phyloP scores from a whole-genome alignment of 2,113 vertebrate species.

The Muntiacus reevesi region DNA sequence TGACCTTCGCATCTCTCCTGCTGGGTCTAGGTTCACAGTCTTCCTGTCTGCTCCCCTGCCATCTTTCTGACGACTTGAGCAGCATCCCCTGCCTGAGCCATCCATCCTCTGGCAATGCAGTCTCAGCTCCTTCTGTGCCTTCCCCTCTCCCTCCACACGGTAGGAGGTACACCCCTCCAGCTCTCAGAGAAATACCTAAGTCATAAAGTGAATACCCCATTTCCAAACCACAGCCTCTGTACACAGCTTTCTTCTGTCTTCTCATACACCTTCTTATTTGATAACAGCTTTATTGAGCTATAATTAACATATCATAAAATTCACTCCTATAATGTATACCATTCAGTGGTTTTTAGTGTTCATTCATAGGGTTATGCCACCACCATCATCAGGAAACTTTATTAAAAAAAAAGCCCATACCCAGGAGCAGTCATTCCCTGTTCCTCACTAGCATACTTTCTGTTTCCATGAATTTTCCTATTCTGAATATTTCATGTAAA shows the following conservation, averaged over 20 bases:
- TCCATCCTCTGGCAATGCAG: background rate
- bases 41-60: background rate
- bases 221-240: background rate
- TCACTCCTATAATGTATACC: too few species aligned
- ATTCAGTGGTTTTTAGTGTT: background rate
- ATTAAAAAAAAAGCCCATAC: background rate
- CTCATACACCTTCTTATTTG: background rate
- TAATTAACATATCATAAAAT: background rate
- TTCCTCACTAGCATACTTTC: background rate
- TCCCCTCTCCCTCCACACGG: fast-evolving
- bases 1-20: background rate
- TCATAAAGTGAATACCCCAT: background rate
- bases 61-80: background rate
- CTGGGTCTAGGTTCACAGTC: background rate
- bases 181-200: too few species aligned
- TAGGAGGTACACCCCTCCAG: background rate
- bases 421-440: background rate
- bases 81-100: background rate
- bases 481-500: background rate
- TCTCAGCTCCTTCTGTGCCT: background rate
- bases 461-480: background rate
- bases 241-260: background rate
- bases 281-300: background rate
- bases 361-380: background rate
- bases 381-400: background rate